phyloP scores from a whole-genome alignment of 2,797 vertebrate species.

The Neoniphon sammara region DNA sequence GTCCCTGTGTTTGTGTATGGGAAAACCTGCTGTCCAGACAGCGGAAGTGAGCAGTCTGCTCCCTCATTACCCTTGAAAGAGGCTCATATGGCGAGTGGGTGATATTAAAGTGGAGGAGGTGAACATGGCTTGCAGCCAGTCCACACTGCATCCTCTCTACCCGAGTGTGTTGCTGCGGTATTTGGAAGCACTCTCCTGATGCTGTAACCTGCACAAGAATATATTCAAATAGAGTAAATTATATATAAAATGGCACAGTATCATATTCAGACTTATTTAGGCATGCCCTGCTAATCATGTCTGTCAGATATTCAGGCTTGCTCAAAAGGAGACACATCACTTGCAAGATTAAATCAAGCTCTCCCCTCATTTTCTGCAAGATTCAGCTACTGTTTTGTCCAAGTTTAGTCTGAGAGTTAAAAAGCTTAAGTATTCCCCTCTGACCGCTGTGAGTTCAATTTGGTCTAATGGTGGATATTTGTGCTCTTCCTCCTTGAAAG shows the following conservation, averaged over 20 bases:
- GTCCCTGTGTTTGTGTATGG: conserved; percentile 38
- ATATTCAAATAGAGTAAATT: not conserved
- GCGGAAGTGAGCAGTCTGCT: conserved; percentile 70
- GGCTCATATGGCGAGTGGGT: conserved; percentile 77
- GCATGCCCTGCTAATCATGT: not conserved
- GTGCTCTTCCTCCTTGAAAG: conserved; percentile 28
- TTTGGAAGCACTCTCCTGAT: conserved; percentile 20
- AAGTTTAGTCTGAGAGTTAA: not conserved
- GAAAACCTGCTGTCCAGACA: conserved; percentile 78
- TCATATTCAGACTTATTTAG: not conserved
- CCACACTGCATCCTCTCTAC: conserved; percentile 28
- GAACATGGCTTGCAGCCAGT: conserved; percentile 58
- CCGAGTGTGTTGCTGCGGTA: conserved; percentile 7
- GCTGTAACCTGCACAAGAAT: not conserved
- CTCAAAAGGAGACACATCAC: not conserved
- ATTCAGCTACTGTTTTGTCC: not conserved
- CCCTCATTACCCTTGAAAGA: conserved; percentile 67
- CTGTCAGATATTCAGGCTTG: too few relatives aligned
- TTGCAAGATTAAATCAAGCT: not conserved
- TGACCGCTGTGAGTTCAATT: not conserved
- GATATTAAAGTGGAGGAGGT: conserved; percentile 72
- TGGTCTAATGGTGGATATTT: conserved; percentile 40
- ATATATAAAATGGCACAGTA: not conserved
- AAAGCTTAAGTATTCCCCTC: conserved; percentile 1
- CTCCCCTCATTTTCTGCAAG: conserved; percentile 1